Evolutionary conservation across 37 sponge, comb jelly and placozoan species (phyloP).

Genomic region (Diacarnus erythraeanus): DNA sequence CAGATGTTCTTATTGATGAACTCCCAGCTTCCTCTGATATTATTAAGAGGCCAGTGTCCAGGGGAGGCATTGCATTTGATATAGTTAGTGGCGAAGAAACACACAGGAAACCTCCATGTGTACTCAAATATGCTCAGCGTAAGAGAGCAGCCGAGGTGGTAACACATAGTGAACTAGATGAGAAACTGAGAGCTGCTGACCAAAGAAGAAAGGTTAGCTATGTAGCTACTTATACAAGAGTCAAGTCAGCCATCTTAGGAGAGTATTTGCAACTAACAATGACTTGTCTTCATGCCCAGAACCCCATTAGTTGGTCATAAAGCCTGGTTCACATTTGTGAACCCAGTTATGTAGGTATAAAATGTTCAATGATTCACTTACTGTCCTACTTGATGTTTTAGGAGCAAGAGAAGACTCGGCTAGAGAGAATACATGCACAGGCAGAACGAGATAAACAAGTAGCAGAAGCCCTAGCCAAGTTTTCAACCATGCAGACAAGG

Average conservation of each 20-base stretch:
- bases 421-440: conserved; percentile 18
- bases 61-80: conserved; percentile 28
- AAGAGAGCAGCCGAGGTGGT: background rate
- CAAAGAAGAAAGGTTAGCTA: conserved; percentile 23
- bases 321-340: no score
- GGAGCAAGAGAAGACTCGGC: conserved; percentile 10
- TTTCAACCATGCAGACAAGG: conserved; percentile 11
- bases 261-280: no score
- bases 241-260: no score
- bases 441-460: conserved; percentile 29
- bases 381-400: background rate
- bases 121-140: background rate
- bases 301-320: no score
- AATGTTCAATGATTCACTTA: background rate
- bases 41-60: conserved; percentile 10
- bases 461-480: conserved; percentile 25
- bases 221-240: no score
- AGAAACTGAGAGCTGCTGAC: conserved; percentile 19
- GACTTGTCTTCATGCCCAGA: no score
- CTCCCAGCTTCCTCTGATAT: conserved; percentile 1
- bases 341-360: background rate
- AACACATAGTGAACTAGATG: conserved; percentile 14
- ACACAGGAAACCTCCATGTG: background rate
- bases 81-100: background rate
- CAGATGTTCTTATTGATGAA: conserved; percentile 8